Evolutionary conservation across 2,888 invertebrate species (phyloP), one percentile per base, ranked within the genome.

Genomic region (Trichacis sp.): DNA sequence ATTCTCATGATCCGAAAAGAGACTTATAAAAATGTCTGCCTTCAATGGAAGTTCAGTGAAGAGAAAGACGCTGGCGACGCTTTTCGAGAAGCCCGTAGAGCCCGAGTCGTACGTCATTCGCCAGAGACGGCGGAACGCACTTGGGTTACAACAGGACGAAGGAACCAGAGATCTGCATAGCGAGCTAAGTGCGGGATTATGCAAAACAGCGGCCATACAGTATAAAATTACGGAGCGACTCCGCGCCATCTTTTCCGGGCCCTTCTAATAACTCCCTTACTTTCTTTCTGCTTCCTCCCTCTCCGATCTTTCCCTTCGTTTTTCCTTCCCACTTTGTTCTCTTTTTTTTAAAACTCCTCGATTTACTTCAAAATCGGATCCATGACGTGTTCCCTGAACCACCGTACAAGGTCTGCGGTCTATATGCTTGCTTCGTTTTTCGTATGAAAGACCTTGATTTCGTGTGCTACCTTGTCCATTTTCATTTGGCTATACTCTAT

Each of bases 171-270:
- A 80, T 81, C 80, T 80, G 78, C 77, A 80, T 79, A 81, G 79
- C 77, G 82, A 82, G 82, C 83, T 84, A 84, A 84, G 84, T 84
- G 84, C 84, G 77, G 82, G 84, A 84, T 84, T 84, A 84, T 84
- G 84, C 82, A 84, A 84, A 84, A 77, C 81, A 84, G 81, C 76
- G 82, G 79, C 83, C 84, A 83, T 84, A 83, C 82, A 84, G 82
- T 84, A 84, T 84, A 84, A 84, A 84, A 84, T 84, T 84, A 84
- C 84, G 84, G 84, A 84, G 83, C 83, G 80, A 81, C 84, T 84
- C 84, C 73, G 77, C 84, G 84, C 83, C 84, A 84, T 84, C 84
- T 84, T 84, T 84, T 84, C 84, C 84, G 84, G 84, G 81, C 83
- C 82, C 84, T 84, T 84, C 84, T 83, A 84, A 84, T 84, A 84